A percentile compares a stretch with the other conserved stretches of the same genome.
These are phyloP conservation scores for Epistrophella euchroma DNA, from an alignment of 2,888 invertebrate species.

Conservation along the genomic window DNA sequence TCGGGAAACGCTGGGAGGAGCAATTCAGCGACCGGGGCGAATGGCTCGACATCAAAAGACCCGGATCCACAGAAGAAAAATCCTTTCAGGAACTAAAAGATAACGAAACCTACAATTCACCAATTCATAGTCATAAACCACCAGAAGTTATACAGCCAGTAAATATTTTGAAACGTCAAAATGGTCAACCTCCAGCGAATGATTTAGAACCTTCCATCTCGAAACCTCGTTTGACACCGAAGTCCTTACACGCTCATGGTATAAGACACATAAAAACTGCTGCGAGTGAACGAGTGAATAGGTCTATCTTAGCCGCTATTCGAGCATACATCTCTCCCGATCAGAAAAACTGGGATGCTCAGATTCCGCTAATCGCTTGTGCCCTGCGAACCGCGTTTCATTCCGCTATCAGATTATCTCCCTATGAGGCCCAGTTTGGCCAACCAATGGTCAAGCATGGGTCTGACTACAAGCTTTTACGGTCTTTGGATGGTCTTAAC, in stretches of 20 bases:
- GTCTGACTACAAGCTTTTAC: background rate
- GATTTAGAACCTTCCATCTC: no score
- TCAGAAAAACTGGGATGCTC: background rate
- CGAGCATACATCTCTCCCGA: background rate
- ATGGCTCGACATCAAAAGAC: background rate
- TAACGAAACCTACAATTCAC: background rate
- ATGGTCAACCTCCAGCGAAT: no score
- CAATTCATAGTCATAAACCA: background rate
- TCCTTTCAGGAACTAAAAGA: background rate
- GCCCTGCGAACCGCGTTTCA: background rate
- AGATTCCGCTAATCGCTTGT: background rate
- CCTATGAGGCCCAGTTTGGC: background rate
- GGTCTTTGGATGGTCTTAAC: background rate
- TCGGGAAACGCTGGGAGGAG: background rate
- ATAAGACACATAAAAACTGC: background rate
- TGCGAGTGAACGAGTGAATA: background rate
- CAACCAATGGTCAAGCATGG: background rate
- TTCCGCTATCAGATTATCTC: background rate
- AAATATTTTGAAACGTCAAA: background rate
- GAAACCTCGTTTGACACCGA: no score
- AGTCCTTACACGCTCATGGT: background rate
- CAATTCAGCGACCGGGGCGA: background rate
- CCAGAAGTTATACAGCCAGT: background rate
- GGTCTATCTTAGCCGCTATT: background rate
- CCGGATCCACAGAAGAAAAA: background rate